Conservation (phyloP, 2,888 invertebrate species). For the Meloe dianella region DNA sequence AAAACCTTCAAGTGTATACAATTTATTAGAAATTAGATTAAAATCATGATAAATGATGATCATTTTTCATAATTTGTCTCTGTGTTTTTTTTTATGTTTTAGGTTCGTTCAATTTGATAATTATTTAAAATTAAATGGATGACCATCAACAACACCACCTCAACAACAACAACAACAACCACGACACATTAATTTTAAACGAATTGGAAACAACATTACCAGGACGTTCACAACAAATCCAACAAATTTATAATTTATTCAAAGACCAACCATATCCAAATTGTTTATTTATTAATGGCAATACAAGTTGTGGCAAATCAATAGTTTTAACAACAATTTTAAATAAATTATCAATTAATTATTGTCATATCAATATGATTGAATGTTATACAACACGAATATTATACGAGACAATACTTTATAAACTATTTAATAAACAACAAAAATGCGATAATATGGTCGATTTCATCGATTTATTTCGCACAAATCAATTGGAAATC, state of each 20-base stretch:
- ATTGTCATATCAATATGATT: constrained; percentile 76
- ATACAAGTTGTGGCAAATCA: constrained; percentile 85
- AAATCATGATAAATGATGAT: background rate
- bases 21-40: background rate
- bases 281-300: constrained; percentile 80
- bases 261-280: constrained; percentile 69
- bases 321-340: constrained; percentile 70
- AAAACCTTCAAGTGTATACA: too few species aligned
- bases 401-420: constrained; percentile 77
- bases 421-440: constrained; percentile 60
- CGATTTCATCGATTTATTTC: constrained; percentile 65
- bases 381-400: constrained; percentile 81
- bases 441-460: constrained; percentile 72
- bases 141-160: too few species aligned
- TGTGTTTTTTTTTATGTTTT: background rate
- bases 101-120: background rate
- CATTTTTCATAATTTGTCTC: background rate
- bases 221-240: constrained; percentile 53
- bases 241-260: constrained; percentile 52
- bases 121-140: background rate
- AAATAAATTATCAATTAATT: constrained; percentile 64
- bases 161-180: background rate
- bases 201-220: constrained; percentile 45
- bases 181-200: constrained; percentile 22
- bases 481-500: constrained; percentile 36